Base-by-base conservation (phyloP, 1,140 invertebrate genomes). In the Drosophila insularis region DNA sequence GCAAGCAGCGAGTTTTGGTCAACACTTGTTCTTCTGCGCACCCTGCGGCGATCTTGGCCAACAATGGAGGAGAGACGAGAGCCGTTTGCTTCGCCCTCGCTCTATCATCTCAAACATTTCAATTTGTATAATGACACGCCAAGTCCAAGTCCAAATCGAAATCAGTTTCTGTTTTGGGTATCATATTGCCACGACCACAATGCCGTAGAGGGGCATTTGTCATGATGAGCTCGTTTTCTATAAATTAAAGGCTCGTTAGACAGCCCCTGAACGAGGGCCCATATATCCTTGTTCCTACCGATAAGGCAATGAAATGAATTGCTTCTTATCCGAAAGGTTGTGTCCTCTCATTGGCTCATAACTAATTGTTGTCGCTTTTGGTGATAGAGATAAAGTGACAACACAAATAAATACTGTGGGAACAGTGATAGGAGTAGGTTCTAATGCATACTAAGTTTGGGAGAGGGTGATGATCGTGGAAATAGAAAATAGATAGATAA, bases 211-310 rank as follows among this genome's bases (percentile, higher is more conserved):
- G 10, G 74, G 63, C 84, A 89, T 89, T 89, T 89, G 81, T 89
- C 84, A 89, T 46, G 43, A 50, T 62, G 40, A 64, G 64, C 65
- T 40, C 32, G 40, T 54, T 75, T 75, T 68, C 69, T 85, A 89
- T 89, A 89, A 89, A 89, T 89, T 86, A 80, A 73, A 72, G 68
- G 70, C 85, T 89, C 59, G 81, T 90, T 89, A 76, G 82, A 81
- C 53, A 86, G 58, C 37, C 32, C 37, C 37, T 53, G 61, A 32
- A 50, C 63, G 31, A 32, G 62, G 46, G 19, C 61, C 60, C 63
- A 63, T 55, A 54, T 68, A 19, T 39, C n/a, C 31, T 32, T 35
- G 63, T 50, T 73, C 64, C 65, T 73, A 66, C 68, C 72, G 86
- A 90, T 86, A 89, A 86, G 62, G 5, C 19, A 23, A 32, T 19